Percentiles rank a stretch among this genome's conserved stretches.
phyloP scores from a whole-genome alignment of 2,797 vertebrate species.

The Characodon lateralis region DNA sequence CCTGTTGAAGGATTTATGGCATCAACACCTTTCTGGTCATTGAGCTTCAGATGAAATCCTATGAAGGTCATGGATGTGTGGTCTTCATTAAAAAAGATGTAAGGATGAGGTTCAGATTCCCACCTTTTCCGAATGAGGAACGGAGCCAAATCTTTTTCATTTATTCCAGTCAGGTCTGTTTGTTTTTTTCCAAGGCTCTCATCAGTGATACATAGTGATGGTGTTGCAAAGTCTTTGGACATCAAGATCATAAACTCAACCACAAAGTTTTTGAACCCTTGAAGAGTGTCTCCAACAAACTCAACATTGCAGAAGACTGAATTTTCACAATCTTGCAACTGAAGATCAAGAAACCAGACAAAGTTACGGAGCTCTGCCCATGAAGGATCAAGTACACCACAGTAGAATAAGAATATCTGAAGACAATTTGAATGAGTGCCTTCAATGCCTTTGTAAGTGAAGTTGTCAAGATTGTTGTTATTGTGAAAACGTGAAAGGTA shows the following conservation, averaged over 20 bases:
- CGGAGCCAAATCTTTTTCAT: constrained; percentile 86
- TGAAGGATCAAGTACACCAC: constrained; percentile 86
- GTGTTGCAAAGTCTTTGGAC: constrained; percentile 92
- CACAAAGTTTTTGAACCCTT: constrained; percentile 90
- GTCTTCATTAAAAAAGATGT: constrained; percentile 91
- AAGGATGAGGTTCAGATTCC: constrained; percentile 91
- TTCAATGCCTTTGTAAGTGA: constrained; percentile 79
- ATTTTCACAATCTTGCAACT: constrained; percentile 86
- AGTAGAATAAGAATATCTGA: constrained; percentile 85
- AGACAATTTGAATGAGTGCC: constrained; percentile 83
- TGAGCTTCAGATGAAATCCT: constrained; percentile 83
- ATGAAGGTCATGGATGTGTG: constrained; percentile 90
- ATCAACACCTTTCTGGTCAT: constrained; percentile 65
- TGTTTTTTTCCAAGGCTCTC: constrained; percentile 82
- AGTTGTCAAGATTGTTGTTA: constrained; percentile 75
- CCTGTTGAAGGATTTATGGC: constrained; percentile 78
- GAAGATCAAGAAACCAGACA: constrained; percentile 85
- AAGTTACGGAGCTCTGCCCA: constrained; percentile 91
- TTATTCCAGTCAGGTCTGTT: constrained; percentile 54
- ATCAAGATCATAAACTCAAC: constrained; percentile 92
- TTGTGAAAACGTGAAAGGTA: constrained; percentile 84
- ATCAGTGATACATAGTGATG: constrained; percentile 87
- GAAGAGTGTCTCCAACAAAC: constrained; percentile 81
- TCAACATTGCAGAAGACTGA: constrained; percentile 84
- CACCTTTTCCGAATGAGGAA: constrained; percentile 88